These are phyloP conservation scores for Aleiodes sp. DNA, from an alignment of 1,140 invertebrate species.

Conservation along the genomic window DNA sequence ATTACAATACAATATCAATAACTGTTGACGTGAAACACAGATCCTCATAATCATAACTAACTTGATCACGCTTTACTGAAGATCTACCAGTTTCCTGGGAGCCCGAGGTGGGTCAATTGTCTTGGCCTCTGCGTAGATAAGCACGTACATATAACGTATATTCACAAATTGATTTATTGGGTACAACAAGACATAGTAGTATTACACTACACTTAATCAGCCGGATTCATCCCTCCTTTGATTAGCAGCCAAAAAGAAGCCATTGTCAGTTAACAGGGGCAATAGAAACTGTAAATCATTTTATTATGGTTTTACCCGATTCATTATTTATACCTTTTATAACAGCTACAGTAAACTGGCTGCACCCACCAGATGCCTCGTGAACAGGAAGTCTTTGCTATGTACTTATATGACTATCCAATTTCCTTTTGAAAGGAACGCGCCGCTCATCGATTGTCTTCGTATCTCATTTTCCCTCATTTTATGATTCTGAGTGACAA, in stretches of 20 bases:
- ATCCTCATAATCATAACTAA: constrained; percentile 23
- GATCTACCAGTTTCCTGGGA: background rate
- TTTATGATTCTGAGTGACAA: no score
- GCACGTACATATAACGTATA: background rate
- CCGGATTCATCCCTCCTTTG: background rate
- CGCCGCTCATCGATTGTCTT: constrained; percentile 1
- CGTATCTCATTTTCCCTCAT: background rate
- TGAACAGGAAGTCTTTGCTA: background rate
- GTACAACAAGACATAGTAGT: background rate
- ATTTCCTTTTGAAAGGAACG: background rate
- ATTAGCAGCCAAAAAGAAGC: constrained; percentile 4
- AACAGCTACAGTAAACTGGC: constrained; percentile 22
- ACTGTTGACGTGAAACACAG: no score
- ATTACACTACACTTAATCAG: constrained; percentile 18
- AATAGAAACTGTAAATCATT: constrained; percentile 34
- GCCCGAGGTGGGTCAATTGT: no score
- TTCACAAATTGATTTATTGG: constrained; percentile 42
- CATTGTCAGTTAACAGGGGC: constrained; percentile 28
- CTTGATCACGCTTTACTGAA: constrained; percentile 31
- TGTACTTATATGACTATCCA: background rate
- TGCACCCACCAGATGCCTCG: background rate
- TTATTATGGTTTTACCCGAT: constrained; percentile 38
- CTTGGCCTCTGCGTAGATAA: background rate
- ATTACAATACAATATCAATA: no score
- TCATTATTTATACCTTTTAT: constrained; percentile 39